phyloP scores from a whole-genome alignment of 1,140 invertebrate species.

The Musca domestica region DNA sequence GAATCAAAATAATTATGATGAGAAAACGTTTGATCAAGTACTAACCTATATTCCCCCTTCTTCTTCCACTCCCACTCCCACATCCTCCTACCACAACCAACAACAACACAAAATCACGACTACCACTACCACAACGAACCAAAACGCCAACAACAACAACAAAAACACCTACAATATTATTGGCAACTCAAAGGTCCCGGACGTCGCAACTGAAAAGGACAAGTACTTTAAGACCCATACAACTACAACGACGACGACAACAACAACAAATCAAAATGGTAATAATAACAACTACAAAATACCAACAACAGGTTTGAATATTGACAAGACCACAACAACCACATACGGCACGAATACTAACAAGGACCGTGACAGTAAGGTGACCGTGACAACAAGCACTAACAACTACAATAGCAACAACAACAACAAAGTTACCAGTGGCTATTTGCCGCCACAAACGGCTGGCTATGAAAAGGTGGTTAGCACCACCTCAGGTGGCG shows the following conservation, averaged over 20 bases:
- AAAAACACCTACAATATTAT: conserved; percentile 18
- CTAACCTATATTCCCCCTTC: conserved; percentile 51
- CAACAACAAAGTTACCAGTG: background rate
- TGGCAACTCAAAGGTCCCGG: conserved; percentile 39
- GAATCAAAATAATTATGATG: conserved; percentile 1
- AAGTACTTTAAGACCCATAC: conserved; percentile 38
- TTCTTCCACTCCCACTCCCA: conserved; percentile 34
- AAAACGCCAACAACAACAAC: conserved; percentile 20
- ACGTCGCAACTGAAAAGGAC: conserved; percentile 48
- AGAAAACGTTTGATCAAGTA: conserved; percentile 22
- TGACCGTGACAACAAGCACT: background rate
- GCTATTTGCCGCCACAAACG: too few relatives aligned
- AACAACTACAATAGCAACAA: conserved; percentile 7
- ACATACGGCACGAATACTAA: conserved; percentile 12
- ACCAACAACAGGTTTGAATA: conserved; percentile 30
- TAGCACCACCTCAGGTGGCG: background rate
- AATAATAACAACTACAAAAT: conserved; percentile 42
- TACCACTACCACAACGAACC: conserved; percentile 38
- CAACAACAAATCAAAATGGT: conserved; percentile 31
- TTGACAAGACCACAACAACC: conserved; percentile 31
- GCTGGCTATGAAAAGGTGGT: background rate
- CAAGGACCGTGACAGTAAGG: conserved; percentile 13
- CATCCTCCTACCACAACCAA: conserved; percentile 13
- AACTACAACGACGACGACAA: conserved; percentile 33
- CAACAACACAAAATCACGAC: conserved; percentile 32